Evolutionary conservation across 2,888 invertebrate species (phyloP).

Genomic region (Tanytarsus gracilentus): DNA sequence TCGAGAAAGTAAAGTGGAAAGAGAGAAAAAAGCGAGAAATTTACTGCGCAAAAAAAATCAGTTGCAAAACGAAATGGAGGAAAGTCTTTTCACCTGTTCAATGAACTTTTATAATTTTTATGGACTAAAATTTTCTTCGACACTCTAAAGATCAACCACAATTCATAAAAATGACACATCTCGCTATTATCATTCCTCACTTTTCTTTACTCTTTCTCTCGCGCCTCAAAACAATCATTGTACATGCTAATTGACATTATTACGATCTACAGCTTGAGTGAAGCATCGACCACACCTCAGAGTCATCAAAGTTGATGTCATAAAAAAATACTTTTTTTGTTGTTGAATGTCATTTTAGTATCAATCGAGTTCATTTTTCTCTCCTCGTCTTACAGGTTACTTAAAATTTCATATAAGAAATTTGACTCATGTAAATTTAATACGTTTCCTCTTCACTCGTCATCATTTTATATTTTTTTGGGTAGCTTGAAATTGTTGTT

Average conservation of each 20-base stretch:
- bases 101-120: neutral
- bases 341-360: neutral
- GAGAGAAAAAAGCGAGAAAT: too few species aligned
- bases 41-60: too few species aligned
- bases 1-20: too few species aligned
- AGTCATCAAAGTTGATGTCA: neutral
- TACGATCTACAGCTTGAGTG: neutral
- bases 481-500: too few species aligned
- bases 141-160: too few species aligned
- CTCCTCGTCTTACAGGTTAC: neutral
- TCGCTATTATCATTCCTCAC: constrained; percentile 8
- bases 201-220: neutral
- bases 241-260: constrained; percentile 21
- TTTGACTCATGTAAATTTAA: constrained; percentile 24
- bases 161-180: constrained; percentile 12
- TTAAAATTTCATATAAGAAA: neutral
- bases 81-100: constrained; percentile 22
- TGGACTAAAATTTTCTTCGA: neutral
- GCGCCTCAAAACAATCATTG: neutral
- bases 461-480: neutral
- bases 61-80: neutral
- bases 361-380: neutral
- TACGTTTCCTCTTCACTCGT: neutral
- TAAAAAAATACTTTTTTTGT: neutral
- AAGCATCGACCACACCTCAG: constrained; percentile 2